Evolutionary conservation across 35 echinoderm and acorn worm species (phyloP), one percentile per base, ranked within the genome.

Genomic region (Nesometra sesokonis): DNA sequence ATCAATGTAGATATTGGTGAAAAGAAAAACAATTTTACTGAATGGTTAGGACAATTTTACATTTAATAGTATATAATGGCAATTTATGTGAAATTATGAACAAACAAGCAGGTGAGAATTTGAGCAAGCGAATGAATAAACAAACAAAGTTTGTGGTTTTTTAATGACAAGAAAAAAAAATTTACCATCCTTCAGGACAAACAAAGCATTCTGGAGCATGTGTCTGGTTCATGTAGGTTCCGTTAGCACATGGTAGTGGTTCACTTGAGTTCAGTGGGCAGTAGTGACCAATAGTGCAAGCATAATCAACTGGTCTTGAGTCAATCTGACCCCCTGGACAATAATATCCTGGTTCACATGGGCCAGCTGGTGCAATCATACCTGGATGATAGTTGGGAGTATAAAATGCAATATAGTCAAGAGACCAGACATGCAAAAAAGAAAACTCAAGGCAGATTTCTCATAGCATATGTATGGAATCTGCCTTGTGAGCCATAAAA

Each of bases 181-280:
- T 87, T 91, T 88, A 98, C 95, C 90, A 92, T 93, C 92, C 92
- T 32, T 87, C 92, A 13, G 89, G 89, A 47, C 95, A 98, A 30
- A 90, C 32, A 82, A 89, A 91, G 79, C 90, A 98, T 29, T 94
- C 92, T 13, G 92, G 87, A 0, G 89, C 92, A 90, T 94, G 92
- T 0, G 92, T 98, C n/a, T 98, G 92, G 76, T 94, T 98, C 95
- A 98, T 98, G 37, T 94, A 98, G 33, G 95, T 98, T 0, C 95
- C 95, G 34, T 98, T 91, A 35, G 81, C 86, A 90, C 95, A 98
- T 11, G 90, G 95, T 21, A 94, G 52, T 0, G 95, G 92, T 84
- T 98, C 92, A 30, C 92, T 89, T 35, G 92, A 97, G 78, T 94
- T 94, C 47, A 91, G 87, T 32, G 92, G 92, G 35, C 92, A 91